Percentiles rank a stretch among this genome's conserved stretches.
Evolutionary conservation across 2,113 vertebrate species (phyloP).

Genomic region (Eupsittula cactorum): DNA sequence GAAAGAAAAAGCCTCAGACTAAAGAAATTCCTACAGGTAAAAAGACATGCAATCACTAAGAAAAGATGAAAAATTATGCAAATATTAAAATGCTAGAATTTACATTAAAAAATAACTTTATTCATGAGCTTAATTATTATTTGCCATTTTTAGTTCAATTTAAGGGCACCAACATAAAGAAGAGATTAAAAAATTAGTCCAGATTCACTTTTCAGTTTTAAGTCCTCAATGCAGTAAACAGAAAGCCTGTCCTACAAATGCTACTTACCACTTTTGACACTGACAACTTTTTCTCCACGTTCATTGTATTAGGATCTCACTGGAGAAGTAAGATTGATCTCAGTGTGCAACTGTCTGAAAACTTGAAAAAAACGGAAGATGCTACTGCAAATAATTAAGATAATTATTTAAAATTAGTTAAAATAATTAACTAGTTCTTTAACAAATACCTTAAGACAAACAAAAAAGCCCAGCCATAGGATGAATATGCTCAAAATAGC

Average conservation of each 20-base stretch:
- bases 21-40: background rate
- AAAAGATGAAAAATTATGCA: background rate
- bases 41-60: background rate
- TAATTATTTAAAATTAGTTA: too few relatives aligned
- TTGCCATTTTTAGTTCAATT: background rate
- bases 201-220: background rate
- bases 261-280: conserved; percentile 41
- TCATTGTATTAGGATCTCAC: conserved; percentile 17
- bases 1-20: background rate
- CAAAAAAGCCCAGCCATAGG: background rate
- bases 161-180: background rate
- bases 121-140: background rate
- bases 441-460: background rate
- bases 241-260: background rate
- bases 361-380: background rate
- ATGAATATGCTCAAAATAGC: background rate
- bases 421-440: background rate
- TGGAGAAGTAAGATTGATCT: conserved; percentile 36
- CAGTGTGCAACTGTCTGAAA: conserved; percentile 63
- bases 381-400: background rate
- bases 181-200: background rate
- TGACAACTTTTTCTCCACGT: conserved; percentile 38
- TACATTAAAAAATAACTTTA: background rate
- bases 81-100: background rate
- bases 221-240: background rate